A percentile compares a stretch with the other conserved stretches of the same genome.
Conservation (phyloP, 2,888 invertebrate genomes). For the Pollenia amentaria region DNA sequence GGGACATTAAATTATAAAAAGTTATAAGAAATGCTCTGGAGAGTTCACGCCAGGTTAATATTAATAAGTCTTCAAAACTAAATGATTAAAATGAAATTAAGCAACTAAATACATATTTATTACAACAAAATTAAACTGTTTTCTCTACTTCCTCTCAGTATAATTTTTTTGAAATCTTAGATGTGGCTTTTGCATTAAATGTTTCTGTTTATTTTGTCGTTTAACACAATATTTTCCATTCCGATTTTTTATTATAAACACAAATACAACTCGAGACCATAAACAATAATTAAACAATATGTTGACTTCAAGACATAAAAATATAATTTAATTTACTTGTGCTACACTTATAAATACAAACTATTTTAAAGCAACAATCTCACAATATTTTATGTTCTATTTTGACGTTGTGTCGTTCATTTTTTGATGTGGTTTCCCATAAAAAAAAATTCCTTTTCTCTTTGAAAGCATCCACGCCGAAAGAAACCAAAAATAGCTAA, state of each 20-base stretch:
- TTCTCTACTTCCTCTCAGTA: slow-evolving; percentile 13
- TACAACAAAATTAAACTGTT: not conserved
- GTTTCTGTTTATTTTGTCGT: slow-evolving; percentile 49
- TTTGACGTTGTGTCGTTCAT: slow-evolving; percentile 52
- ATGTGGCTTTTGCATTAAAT: slow-evolving; percentile 51
- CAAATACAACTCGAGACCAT: slow-evolving; percentile 44
- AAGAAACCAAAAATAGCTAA: slow-evolving; percentile 51
- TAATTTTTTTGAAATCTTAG: slow-evolving; percentile 26
- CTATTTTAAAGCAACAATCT: slow-evolving; percentile 37
- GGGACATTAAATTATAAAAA: no score
- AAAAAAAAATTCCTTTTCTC: slow-evolving; percentile 51
- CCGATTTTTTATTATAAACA: slow-evolving; percentile 52
- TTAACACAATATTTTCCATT: slow-evolving; percentile 38
- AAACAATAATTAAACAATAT: slow-evolving; percentile 65
- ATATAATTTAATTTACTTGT: slow-evolving; percentile 54
- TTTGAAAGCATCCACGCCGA: slow-evolving; percentile 42
- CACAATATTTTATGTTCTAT: slow-evolving; percentile 50
- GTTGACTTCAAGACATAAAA: slow-evolving; percentile 55
- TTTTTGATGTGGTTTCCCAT: slow-evolving; percentile 65
- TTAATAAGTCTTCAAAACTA: no score
- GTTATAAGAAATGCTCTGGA: no score
- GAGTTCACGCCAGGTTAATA: no score
- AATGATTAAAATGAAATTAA: no score
- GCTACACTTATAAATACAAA: not conserved
- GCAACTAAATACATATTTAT: no score